phyloP scores from a whole-genome alignment of 2,113 vertebrate species.

The Melanostigma gelatinosum region DNA sequence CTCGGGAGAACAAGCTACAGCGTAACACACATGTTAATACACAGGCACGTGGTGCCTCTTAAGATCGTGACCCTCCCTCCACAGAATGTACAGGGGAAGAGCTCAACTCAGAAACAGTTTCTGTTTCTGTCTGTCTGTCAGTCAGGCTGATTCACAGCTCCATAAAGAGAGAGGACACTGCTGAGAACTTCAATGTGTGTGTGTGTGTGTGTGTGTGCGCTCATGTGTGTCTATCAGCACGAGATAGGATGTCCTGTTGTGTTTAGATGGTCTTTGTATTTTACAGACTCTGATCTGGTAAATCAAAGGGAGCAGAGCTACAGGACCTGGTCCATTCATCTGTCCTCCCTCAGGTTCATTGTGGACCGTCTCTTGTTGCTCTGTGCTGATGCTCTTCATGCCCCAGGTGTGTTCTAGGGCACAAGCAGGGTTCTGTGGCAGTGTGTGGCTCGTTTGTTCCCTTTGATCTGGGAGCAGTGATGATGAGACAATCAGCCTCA shows the following conservation, averaged over 20 bases:
- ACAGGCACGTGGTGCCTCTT: constrained; percentile 15
- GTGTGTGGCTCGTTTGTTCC: neutral
- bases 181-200: constrained; percentile 1
- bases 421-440: neutral
- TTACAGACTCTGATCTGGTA: constrained; percentile 16
- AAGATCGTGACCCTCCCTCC: constrained; percentile 1
- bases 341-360: constrained; percentile 1
- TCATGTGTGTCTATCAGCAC: constrained; percentile 11
- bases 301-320: neutral
- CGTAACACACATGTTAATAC: constrained; percentile 7
- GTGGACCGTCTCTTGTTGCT: neutral
- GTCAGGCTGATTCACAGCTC: constrained; percentile 16
- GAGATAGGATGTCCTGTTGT: constrained; percentile 33
- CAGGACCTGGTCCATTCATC: neutral
- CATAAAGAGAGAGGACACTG: constrained; percentile 7
- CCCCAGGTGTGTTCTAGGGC: constrained; percentile 10
- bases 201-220: neutral
- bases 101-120: constrained; percentile 54
- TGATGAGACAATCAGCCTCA: neutral
- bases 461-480: constrained; percentile 28
- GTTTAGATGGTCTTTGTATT: constrained; percentile 26
- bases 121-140: constrained; percentile 24
- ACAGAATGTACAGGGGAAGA: constrained; percentile 27
- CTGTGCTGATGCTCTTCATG: constrained; percentile 9
- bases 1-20: neutral